Base-by-base conservation (phyloP, 2,888 invertebrate genomes). In the Orchesella flavescens region DNA sequence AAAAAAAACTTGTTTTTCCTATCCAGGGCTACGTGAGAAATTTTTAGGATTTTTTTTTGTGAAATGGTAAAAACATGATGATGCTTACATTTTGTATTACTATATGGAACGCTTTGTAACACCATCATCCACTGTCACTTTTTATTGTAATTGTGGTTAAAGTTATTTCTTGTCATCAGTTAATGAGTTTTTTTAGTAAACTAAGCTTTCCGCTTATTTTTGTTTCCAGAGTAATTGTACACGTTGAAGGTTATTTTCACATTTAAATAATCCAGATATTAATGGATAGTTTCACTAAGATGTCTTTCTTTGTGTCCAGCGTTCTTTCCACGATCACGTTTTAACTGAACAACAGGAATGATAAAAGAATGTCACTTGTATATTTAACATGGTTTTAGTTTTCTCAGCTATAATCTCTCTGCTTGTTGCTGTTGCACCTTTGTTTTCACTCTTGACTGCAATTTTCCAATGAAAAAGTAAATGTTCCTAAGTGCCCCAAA, bases 401-500 rank as follows among this genome's bases (percentile, higher is more conserved):
- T 49, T n/a, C 5, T 49, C 10, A 49, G 49, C 49, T 49, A 12
- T 49, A 12, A 15, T n/a, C 12, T 3, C 49, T 49, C 49, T 2
- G 34, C 7, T 34, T 34, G 34, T 34, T 34, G 34, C 34, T 34
- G 34, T 4, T 34, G 34, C 34, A 34, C 34, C 34, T 34, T 34
- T 34, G 34, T 34, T 34, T n/a, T 34, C 34, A 34, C 34, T 34
- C 34, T 34, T 34, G 2, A 7, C 19, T 17, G 17, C 59, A 59
- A 21, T 17, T 59, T n/a, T 21, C 10, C 17, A 1, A n/a, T 3
- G 10, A 3, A 69, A 3, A 23, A 21, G 53, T 21, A 19, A 19
- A 34, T 80, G 80, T 80, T 68, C 74, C 80, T 66, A 17, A 80
- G 57, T 80, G 74, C 80, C 80, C 80, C 80, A 80, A 59, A 49